These are phyloP conservation scores for Trematocara stigmaticum DNA, from an alignment of 2,113 vertebrate genomes.

Conservation along the genomic window DNA sequence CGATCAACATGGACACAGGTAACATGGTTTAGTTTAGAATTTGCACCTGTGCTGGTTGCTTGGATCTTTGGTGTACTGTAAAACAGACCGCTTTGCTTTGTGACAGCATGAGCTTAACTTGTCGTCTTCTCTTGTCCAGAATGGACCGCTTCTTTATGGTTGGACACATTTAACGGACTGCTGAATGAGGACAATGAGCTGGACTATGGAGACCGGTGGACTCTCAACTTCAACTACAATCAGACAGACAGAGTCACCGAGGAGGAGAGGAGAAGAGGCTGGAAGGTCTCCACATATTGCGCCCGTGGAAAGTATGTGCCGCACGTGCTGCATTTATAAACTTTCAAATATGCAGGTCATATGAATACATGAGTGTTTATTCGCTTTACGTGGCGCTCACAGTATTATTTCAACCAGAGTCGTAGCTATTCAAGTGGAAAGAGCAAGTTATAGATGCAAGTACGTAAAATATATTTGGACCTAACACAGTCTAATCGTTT, in stretches of 20 bases:
- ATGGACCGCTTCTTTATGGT: slow-evolving; percentile 47
- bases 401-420: neutral
- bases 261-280: slow-evolving; percentile 32
- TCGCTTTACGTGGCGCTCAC: neutral
- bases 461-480: neutral
- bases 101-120: neutral
- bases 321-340: neutral
- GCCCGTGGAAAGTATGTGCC: slow-evolving; percentile 39
- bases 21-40: neutral
- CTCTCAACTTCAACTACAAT: slow-evolving; percentile 49
- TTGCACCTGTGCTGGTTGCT: neutral
- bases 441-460: neutral
- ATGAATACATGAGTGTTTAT: neutral
- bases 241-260: neutral
- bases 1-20: slow-evolving; percentile 30
- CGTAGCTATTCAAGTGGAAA: neutral
- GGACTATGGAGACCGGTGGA: slow-evolving; percentile 53
- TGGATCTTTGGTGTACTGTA: neutral
- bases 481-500: neutral
- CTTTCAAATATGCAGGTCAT: neutral
- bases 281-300: slow-evolving; percentile 32
- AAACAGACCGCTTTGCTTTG: neutral
- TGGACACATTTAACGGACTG: slow-evolving; percentile 36
- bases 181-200: slow-evolving; percentile 40
- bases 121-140: neutral